Evolutionary conservation across 2,888 invertebrate species (phyloP).

Genomic region (Leucophenga maculata): DNA sequence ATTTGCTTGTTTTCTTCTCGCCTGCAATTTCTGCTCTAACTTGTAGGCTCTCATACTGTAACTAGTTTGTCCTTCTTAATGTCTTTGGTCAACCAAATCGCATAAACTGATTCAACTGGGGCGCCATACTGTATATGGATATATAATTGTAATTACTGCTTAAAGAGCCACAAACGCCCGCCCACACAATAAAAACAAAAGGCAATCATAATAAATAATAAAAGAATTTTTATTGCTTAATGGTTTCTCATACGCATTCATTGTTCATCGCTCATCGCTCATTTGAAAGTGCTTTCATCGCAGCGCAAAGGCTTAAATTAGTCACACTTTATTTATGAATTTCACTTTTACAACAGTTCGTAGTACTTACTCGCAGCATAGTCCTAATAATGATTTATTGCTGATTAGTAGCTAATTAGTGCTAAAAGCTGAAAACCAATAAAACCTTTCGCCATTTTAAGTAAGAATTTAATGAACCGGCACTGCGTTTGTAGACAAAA

Average conservation of each 20-base stretch:
- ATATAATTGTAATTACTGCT: constrained; percentile 24
- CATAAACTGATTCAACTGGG: not conserved
- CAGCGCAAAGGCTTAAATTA: constrained; percentile 48
- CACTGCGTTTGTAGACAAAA: not conserved
- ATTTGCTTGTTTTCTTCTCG: not conserved
- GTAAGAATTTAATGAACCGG: constrained; percentile 2
- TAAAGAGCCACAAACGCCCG: not conserved
- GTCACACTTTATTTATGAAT: constrained; percentile 64
- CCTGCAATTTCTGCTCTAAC: too few relatives aligned
- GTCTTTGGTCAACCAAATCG: constrained; percentile 63
- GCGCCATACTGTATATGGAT: constrained; percentile 9
- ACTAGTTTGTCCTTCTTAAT: constrained; percentile 31
- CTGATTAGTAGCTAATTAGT: constrained; percentile 66
- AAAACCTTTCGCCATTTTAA: too few relatives aligned
- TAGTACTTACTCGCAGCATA: too few relatives aligned
- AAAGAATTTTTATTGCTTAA: constrained; percentile 65
- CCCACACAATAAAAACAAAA: constrained; percentile 38
- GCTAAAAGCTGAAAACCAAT: constrained; percentile 54
- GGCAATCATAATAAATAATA: constrained; percentile 67
- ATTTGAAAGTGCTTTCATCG: constrained; percentile 18
- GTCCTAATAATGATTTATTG: constrained; percentile 63
- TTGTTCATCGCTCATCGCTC: constrained; percentile 14
- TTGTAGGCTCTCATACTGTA: not conserved
- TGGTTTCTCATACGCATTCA: constrained; percentile 48
- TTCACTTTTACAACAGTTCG: not conserved